These are phyloP conservation scores for Agraylea sexmaculata DNA, from an alignment of 1,140 invertebrate genomes.

Conservation along the genomic window DNA sequence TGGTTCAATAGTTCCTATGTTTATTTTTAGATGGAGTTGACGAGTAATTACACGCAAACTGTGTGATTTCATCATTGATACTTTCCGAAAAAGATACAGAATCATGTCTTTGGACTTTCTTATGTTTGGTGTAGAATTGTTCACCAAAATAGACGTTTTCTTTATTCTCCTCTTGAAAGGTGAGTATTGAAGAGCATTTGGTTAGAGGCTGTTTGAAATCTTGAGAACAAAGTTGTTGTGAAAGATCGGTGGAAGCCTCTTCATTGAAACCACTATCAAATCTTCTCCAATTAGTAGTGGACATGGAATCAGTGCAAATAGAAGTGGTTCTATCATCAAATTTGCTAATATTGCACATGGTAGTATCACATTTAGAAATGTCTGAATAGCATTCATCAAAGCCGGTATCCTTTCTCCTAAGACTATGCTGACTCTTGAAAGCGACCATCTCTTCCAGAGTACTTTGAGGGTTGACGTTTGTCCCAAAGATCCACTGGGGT, in stretches of 20 bases:
- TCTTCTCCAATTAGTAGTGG: slow-evolving; percentile 35
- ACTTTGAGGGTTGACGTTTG: neutral
- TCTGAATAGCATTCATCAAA: slow-evolving; percentile 26
- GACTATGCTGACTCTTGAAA: slow-evolving; percentile 20
- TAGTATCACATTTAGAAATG: slow-evolving; percentile 13
- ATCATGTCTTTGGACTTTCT: slow-evolving; percentile 24
- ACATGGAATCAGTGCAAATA: slow-evolving; percentile 21
- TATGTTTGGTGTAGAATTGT: slow-evolving; percentile 25
- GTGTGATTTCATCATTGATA: slow-evolving; percentile 32
- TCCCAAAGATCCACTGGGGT: too few relatives aligned
- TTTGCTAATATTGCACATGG: slow-evolving; percentile 30
- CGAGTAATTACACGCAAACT: slow-evolving; percentile 36
- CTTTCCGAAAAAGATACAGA: slow-evolving; percentile 36
- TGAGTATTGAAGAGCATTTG: slow-evolving; percentile 16
- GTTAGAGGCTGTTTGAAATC: slow-evolving; percentile 7
- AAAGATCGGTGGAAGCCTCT: slow-evolving; percentile 31
- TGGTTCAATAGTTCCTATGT: slow-evolving; percentile 8
- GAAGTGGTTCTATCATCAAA: slow-evolving; percentile 28
- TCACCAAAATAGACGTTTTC: slow-evolving; percentile 27
- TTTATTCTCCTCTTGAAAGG: slow-evolving; percentile 29
- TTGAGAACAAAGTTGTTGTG: slow-evolving; percentile 20
- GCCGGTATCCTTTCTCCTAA: slow-evolving; percentile 36
- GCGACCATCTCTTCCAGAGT: neutral
- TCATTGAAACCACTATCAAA: slow-evolving; percentile 39
- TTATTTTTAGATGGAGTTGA: slow-evolving; percentile 38